These are phyloP conservation scores for Psilopsiagon aymara DNA, from an alignment of 2,113 vertebrate species.

Conservation along the genomic window DNA sequence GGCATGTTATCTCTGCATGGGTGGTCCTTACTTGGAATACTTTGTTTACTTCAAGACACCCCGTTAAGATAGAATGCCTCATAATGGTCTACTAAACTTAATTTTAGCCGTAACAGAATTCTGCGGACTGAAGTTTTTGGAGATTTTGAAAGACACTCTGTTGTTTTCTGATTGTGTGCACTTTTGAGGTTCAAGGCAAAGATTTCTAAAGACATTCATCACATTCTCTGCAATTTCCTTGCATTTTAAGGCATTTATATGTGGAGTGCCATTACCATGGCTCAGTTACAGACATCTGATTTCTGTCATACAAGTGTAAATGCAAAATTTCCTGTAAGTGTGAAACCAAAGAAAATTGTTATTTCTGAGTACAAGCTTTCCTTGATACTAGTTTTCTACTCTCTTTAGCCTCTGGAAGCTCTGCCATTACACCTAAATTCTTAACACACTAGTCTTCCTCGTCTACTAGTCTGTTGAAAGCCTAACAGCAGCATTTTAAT, in stretches of 20 bases:
- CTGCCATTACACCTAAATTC: background rate
- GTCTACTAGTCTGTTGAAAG: background rate
- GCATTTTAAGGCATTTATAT: conserved; percentile 12
- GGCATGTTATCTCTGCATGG: background rate
- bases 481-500: background rate
- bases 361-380: background rate
- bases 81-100: background rate
- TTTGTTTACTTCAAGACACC: background rate
- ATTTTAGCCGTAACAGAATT: background rate
- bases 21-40: background rate
- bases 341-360: background rate
- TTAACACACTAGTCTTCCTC: background rate
- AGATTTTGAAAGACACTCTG: background rate
- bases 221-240: background rate
- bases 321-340: background rate
- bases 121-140: background rate
- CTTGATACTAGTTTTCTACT: background rate
- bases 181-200: background rate
- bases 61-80: background rate
- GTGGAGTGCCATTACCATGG: background rate
- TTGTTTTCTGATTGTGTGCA: background rate
- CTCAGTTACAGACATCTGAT: background rate
- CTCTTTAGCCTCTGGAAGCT: background rate
- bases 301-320: conserved; percentile 18
- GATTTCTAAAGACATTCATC: background rate